Conservation (phyloP, 2,797 vertebrate genomes). For the Gymnocypris eckloni region DNA sequence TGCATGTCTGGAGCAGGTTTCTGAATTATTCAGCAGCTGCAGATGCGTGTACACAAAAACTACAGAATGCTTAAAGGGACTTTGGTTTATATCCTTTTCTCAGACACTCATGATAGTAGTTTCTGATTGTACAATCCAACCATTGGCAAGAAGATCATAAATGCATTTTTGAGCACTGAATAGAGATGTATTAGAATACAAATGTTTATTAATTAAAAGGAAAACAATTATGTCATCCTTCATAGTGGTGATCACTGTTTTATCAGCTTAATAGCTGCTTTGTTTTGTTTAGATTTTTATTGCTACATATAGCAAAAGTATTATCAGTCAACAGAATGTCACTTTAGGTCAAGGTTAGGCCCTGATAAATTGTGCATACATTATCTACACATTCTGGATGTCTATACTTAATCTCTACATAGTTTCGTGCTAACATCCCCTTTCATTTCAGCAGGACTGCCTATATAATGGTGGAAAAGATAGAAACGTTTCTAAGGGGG, state of each 20-base stretch:
- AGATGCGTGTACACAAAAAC: background rate
- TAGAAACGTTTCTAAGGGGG: background rate
- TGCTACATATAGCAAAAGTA: conserved; percentile 1
- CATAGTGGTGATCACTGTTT: background rate
- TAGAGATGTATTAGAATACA: background rate
- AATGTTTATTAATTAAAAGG: background rate
- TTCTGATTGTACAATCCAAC: background rate
- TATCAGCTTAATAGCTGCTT: background rate
- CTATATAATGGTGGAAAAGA: too few relatives aligned
- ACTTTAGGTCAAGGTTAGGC: conserved; percentile 23
- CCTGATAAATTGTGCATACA: conserved; percentile 1
- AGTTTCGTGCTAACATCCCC: background rate
- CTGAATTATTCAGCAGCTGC: background rate
- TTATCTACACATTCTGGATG: background rate
- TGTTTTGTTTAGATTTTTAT: background rate
- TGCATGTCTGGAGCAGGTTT: background rate
- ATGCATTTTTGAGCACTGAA: background rate
- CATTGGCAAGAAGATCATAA: background rate
- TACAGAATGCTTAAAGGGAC: too few relatives aligned
- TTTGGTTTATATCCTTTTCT: background rate
- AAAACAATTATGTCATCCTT: background rate
- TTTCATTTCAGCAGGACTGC: background rate
- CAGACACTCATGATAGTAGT: background rate
- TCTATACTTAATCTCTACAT: background rate
- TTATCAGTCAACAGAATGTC: conserved; percentile 1